Percentiles rank a stretch among this genome's conserved stretches.
Evolutionary conservation across 2,113 vertebrate species (phyloP).

Genomic region (Capra hircus): DNA sequence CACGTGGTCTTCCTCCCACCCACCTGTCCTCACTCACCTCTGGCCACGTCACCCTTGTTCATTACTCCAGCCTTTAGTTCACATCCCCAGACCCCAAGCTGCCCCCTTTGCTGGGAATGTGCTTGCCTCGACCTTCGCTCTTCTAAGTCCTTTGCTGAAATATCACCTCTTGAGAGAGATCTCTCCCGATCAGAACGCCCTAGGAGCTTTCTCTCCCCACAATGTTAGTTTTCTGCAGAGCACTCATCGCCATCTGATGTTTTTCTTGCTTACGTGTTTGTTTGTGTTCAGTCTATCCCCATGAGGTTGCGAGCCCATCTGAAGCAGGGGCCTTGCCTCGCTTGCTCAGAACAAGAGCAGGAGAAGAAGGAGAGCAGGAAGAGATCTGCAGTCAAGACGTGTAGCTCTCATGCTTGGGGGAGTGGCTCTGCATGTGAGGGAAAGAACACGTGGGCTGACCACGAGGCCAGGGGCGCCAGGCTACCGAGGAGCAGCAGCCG

Average conservation of each 20-base stretch:
- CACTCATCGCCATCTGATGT: accelerated
- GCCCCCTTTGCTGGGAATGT: neutral
- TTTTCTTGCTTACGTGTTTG: neutral
- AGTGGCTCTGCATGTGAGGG: accelerated
- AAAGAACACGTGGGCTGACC: accelerated
- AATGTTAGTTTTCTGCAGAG: accelerated
- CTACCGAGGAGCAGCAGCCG: accelerated
- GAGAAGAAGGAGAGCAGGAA: too few relatives aligned
- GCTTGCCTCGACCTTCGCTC: neutral
- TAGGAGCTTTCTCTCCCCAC: neutral
- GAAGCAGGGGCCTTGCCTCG: neutral
- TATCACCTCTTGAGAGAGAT: neutral
- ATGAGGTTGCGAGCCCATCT: neutral
- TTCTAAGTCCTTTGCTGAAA: accelerated
- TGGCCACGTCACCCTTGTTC: accelerated
- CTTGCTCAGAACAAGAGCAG: too few relatives aligned
- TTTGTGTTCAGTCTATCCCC: neutral
- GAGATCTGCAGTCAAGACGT: neutral
- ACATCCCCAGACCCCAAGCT: neutral
- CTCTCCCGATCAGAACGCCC: neutral
- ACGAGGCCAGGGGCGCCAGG: accelerated
- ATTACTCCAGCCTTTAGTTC: accelerated
- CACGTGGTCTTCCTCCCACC: accelerated
- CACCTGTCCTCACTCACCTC: neutral
- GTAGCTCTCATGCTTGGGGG: too few relatives aligned